Evolutionary conservation across 2,113 vertebrate genomes (phyloP).

Genomic region (Empidonax traillii): DNA sequence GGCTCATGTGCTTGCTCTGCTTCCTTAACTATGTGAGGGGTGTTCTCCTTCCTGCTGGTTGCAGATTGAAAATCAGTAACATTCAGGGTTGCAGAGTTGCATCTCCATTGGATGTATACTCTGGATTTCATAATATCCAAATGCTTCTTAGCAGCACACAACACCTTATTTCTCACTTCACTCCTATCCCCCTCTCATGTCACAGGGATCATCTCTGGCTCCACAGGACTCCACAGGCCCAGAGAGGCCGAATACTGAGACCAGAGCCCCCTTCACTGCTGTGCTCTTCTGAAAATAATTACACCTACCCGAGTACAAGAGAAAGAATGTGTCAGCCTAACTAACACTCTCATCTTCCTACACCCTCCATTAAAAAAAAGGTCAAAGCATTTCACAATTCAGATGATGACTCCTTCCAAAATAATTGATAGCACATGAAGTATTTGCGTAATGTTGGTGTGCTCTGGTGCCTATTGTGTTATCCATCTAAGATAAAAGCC

Average conservation of each 20-base stretch:
- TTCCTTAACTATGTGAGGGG: background rate
- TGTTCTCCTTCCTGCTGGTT: background rate
- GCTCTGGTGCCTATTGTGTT: slow-evolving; percentile 51
- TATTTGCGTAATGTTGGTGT: slow-evolving; percentile 57
- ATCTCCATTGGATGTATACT: background rate
- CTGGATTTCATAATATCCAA: background rate
- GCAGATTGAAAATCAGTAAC: background rate
- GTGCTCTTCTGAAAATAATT: background rate
- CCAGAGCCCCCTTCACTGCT: background rate
- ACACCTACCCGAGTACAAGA: background rate
- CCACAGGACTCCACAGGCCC: background rate
- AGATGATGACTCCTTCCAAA: slow-evolving; percentile 46
- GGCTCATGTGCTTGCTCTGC: background rate
- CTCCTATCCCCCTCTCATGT: background rate
- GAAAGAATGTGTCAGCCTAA: background rate
- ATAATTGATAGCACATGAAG: slow-evolving; percentile 67
- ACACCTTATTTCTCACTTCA: background rate
- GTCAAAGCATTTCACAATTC: slow-evolving; percentile 57
- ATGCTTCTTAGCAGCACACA: background rate
- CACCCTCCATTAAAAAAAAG: background rate
- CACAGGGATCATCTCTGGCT: background rate
- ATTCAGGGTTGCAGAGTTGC: background rate
- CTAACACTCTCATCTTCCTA: background rate
- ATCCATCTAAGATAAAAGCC: slow-evolving; percentile 49
- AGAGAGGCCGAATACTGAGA: background rate